Conservation (phyloP, 2,797 vertebrate species). For the Pteronotus mesoamericanus region DNA sequence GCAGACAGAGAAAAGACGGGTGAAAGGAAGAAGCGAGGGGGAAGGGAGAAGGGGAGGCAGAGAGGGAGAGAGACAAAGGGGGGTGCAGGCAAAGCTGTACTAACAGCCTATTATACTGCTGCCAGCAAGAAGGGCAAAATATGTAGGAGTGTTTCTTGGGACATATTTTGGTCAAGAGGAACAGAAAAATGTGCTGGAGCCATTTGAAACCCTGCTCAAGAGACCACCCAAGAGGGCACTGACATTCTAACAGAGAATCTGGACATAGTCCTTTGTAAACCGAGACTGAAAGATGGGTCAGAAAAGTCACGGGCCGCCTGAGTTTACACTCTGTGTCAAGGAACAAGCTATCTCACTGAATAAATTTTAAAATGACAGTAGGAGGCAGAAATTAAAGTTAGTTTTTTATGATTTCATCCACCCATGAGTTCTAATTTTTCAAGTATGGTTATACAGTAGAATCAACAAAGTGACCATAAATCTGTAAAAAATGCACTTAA, state of each 20-base stretch:
- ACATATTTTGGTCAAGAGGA: background rate
- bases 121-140: background rate
- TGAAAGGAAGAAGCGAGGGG: no score
- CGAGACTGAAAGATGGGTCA: background rate
- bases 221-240: background rate
- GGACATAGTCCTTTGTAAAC: background rate
- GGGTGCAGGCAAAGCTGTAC: background rate
- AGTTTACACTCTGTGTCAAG: background rate
- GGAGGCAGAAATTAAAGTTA: conserved; percentile 10
- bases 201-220: background rate
- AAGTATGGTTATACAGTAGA: background rate
- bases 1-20: background rate
- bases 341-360: background rate
- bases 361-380: background rate
- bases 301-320: background rate
- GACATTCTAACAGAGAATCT: background rate
- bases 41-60: background rate
- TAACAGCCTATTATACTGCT: background rate
- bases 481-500: conserved; percentile 10
- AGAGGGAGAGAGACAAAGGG: background rate
- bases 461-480: conserved; percentile 20
- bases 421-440: background rate
- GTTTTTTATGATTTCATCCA: background rate
- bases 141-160: background rate
- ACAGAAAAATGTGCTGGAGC: background rate